A percentile compares a stretch with the other conserved stretches of the same genome.
Conservation (phyloP, 2,113 vertebrate genomes). For the Serinus canaria region DNA sequence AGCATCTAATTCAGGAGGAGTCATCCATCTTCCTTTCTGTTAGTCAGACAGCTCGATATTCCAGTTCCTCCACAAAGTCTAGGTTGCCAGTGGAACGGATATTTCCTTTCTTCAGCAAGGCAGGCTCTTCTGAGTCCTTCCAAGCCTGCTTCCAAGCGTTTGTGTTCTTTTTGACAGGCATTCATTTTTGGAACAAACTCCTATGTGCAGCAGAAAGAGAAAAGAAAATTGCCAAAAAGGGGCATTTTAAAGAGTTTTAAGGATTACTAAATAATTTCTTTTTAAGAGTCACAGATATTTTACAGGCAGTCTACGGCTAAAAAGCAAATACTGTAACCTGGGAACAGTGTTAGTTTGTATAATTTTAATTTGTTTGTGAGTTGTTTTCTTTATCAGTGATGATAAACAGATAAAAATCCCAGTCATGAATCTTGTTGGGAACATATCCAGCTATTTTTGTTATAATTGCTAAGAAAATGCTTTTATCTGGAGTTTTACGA, state of each 20-base stretch:
- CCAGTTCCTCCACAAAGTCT: not conserved
- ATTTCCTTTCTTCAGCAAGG: not conserved
- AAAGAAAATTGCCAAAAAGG: not conserved
- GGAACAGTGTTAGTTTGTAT: not conserved
- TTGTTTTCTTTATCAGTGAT: not conserved
- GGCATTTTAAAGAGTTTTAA: not conserved
- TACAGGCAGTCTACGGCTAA: not conserved
- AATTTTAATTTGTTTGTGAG: not conserved
- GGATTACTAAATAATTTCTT: not conserved
- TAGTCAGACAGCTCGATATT: conserved; percentile 18
- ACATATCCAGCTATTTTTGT: not conserved
- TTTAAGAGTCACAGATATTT: not conserved
- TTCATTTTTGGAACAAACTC: not conserved
- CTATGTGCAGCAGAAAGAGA: not conserved
- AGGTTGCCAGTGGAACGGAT: not conserved
- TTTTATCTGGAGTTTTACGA: not conserved
- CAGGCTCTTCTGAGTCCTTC: not conserved
- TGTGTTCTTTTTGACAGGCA: not conserved
- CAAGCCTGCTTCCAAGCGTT: not conserved
- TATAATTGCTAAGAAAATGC: not conserved
- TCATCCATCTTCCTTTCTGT: conserved; percentile 45
- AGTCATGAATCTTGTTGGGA: not conserved
- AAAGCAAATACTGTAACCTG: not conserved
- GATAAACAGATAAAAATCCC: not conserved
- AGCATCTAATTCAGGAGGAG: not conserved